These are phyloP conservation scores for Coturnix japonica DNA, from an alignment of 2,113 vertebrate species.

Conservation along the genomic window DNA sequence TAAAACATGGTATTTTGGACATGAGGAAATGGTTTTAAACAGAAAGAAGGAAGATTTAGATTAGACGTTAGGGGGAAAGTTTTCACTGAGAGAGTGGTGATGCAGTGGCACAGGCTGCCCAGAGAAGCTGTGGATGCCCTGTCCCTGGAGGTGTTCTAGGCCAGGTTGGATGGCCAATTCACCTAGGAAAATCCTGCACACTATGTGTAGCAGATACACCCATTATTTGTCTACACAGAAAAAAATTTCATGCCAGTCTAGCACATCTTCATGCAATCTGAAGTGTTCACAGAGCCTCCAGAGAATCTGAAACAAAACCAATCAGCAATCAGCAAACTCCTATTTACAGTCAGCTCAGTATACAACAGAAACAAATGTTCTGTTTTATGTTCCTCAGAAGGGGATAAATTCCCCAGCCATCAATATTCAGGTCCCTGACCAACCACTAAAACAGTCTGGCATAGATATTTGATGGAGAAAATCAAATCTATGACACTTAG, in stretches of 20 bases:
- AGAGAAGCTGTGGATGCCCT: no score
- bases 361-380: neutral
- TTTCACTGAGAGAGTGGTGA: no score
- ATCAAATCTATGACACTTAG: neutral
- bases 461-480: neutral
- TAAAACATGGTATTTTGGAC: neutral
- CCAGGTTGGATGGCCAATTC: neutral
- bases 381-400: neutral
- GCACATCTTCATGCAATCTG: neutral
- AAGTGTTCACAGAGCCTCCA: neutral
- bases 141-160: no score
- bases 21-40: no score
- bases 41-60: no score
- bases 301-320: neutral
- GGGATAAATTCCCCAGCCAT: neutral
- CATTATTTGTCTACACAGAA: neutral
- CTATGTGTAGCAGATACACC: neutral
- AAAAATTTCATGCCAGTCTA: neutral
- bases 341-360: neutral
- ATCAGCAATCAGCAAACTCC: neutral
- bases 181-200: neutral
- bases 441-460: neutral
- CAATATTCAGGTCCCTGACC: neutral
- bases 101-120: no score
- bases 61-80: no score